Evolutionary conservation across 2,797 vertebrate species (phyloP).

Genomic region (Melanotaenia maccullochi): DNA sequence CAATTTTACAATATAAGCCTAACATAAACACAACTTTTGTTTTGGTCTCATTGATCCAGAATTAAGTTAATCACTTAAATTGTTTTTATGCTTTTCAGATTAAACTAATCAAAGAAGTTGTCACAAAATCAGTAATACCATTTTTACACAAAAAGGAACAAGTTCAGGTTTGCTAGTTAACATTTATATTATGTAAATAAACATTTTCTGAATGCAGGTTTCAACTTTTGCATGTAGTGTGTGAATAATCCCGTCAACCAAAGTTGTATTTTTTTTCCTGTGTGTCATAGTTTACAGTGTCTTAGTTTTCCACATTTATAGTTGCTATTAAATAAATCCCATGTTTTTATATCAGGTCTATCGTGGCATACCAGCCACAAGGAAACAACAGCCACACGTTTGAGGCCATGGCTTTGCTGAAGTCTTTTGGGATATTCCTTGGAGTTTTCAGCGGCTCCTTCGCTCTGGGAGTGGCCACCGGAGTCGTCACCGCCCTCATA

Average conservation of each 20-base stretch:
- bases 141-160: background rate
- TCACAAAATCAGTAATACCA: background rate
- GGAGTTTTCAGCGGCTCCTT: conserved; percentile 98
- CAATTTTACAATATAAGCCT: too few species aligned
- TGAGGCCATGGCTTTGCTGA: conserved; percentile 92
- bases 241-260: background rate
- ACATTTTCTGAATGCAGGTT: background rate
- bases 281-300: background rate
- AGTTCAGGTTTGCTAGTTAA: too few species aligned
- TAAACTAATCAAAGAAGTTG: background rate
- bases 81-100: background rate
- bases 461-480: conserved; percentile 93
- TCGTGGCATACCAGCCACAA: conserved; percentile 93
- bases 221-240: fast-evolving
- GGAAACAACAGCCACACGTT: conserved; percentile 97
- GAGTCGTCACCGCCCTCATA: conserved; percentile 96
- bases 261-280: background rate
- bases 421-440: conserved; percentile 94
- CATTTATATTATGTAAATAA: background rate
- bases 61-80: background rate
- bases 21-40: background rate
- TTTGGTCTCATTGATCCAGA: background rate
- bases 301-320: background rate
- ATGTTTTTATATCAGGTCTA: conserved; percentile 84
- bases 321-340: background rate